phyloP scores from a whole-genome alignment of 37 sponge, comb jelly and placozoan species.

The Aphrocallistes beatrix region DNA sequence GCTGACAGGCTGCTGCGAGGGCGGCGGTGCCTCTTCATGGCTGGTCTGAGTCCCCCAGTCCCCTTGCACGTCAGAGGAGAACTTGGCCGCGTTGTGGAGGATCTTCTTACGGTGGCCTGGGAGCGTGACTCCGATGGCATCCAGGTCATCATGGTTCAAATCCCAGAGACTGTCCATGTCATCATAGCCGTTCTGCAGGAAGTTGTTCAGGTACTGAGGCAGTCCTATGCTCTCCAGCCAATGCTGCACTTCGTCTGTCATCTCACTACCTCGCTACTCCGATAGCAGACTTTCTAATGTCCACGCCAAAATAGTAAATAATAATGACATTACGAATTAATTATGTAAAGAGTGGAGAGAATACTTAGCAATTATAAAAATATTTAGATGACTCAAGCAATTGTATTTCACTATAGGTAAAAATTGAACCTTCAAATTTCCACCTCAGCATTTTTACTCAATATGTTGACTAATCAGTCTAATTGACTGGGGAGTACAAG shows the following conservation, averaged over 20 bases:
- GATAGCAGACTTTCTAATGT: too few species aligned
- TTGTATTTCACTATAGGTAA: too few species aligned
- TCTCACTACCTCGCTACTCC: too few species aligned
- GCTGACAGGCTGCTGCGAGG: not conserved
- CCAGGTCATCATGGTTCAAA: conserved; percentile 27
- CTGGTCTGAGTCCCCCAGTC: not conserved
- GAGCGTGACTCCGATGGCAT: conserved; percentile 32
- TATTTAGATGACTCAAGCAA: too few species aligned
- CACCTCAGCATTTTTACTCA: too few species aligned
- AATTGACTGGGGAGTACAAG: too few species aligned
- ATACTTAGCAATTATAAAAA: too few species aligned
- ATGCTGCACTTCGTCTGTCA: conserved; percentile 27
- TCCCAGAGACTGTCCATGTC: conserved; percentile 25
- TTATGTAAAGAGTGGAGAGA: too few species aligned
- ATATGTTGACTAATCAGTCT: too few species aligned
- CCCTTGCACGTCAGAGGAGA: not conserved
- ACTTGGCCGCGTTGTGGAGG: not conserved
- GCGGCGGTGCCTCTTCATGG: not conserved
- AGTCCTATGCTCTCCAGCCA: conserved; percentile 31
- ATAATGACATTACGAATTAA: too few species aligned
- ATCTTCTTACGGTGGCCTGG: conserved; percentile 24
- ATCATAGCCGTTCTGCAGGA: conserved; percentile 37
- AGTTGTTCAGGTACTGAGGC: conserved; percentile 24
- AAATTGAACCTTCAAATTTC: too few species aligned
- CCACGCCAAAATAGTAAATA: too few species aligned